Evolutionary conservation across 2,888 invertebrate genomes (phyloP), one percentile per base, ranked within the genome.

Genomic region (Caenorhabditis sp.): DNA sequence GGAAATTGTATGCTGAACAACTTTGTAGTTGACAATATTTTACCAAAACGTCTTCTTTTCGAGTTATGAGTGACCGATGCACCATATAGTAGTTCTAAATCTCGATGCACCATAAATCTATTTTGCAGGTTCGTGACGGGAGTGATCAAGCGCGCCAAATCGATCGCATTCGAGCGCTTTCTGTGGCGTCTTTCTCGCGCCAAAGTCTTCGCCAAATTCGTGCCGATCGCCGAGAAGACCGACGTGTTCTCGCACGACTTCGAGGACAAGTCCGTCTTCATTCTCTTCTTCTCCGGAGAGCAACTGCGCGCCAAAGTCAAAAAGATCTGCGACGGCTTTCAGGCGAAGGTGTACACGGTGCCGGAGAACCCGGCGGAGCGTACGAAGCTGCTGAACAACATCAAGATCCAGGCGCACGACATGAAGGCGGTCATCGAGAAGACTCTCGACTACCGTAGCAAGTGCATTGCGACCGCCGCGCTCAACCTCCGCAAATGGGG

Each of bases 401-500:
- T 91, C 58, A 92, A 97, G 61, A 94, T 94, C 89, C 95, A 80
- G 50, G 95, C 98, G 85, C 96, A 96, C 90, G 98, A 99, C 91
- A 92, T 99, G 75, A 94, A 94, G 89, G 95, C 95, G 82, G 96
- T 98, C 17, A 92, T 98, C 83, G 94, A 94, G 0, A 96, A 97
- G 91, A 98, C 98, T 0, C 95, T 96, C 90, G 98, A 99, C 90
- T 98, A 99, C 91, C 93, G 98, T 63, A 95, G 96, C 91, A 93
- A 96, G 41, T 96, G 99, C 7, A 92, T 99, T 15, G 95, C 96
- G 0, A 96, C 97, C 0, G 97, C 98, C 0, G 96, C 98, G 0
- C 95, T 96, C 90, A 96, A 96, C 91, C 94, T 99, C 73, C 95
- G 95, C 91, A 95, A 95, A 89, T 99, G 99, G 98, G 95, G 95